Evolutionary conservation across 2,888 invertebrate genomes (phyloP).

Genomic region (Ferrisia virgata): DNA sequence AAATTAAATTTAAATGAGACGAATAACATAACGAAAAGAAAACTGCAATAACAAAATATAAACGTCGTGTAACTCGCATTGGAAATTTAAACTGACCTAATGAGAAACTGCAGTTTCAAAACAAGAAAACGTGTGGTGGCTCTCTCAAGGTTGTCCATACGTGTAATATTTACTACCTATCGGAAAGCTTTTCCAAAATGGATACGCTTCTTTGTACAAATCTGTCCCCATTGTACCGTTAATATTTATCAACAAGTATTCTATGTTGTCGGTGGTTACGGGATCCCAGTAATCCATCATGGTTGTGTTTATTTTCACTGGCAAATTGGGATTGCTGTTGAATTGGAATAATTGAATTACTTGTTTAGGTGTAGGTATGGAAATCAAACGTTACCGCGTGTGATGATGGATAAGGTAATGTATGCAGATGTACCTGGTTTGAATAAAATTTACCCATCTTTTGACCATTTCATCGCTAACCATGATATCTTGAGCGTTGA

Average conservation of each 20-base stretch:
- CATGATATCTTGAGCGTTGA: neutral
- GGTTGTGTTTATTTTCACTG: neutral
- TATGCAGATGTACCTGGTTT: conserved; percentile 31
- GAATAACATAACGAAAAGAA: too few species aligned
- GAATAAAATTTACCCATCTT: conserved; percentile 31
- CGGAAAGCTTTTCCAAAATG: conserved; percentile 31
- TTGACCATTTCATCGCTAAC: conserved; percentile 23
- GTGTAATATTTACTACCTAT: conserved; percentile 2
- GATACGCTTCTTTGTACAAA: neutral
- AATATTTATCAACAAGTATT: conserved; percentile 10
- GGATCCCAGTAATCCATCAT: neutral
- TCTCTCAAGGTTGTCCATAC: neutral
- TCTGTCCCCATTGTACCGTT: conserved; percentile 29
- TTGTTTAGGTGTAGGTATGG: neutral
- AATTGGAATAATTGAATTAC: too few species aligned
- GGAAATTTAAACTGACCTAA: too few species aligned
- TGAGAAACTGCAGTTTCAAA: too few species aligned
- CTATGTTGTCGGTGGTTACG: neutral
- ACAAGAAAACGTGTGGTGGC: too few species aligned
- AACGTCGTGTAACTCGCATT: too few species aligned
- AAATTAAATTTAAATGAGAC: too few species aligned
- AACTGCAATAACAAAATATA: too few species aligned
- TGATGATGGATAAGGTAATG: too few species aligned
- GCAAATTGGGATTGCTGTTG: conserved; percentile 12
- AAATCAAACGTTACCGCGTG: neutral